These are phyloP conservation scores for Heliopora coerulea DNA, from an alignment of 92 coral and sea anemone species.

Conservation along the genomic window DNA sequence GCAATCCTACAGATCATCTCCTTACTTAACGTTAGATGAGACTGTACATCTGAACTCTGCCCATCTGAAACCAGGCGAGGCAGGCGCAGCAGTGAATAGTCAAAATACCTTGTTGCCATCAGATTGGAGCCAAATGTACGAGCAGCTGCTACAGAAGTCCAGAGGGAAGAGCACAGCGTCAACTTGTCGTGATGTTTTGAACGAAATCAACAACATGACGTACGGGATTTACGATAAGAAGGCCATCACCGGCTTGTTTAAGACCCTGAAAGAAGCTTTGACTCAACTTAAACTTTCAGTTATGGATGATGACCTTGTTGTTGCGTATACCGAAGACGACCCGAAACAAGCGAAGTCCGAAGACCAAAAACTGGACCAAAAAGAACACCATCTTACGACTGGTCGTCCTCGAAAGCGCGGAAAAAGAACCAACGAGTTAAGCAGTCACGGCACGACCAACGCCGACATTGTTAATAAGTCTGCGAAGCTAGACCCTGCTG, in stretches of 20 bases:
- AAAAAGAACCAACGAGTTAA: neutral
- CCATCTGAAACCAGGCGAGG: neutral
- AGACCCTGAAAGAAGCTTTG: conserved; percentile 7
- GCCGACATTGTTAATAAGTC: neutral
- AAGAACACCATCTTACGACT: neutral
- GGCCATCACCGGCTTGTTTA: neutral
- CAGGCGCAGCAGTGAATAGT: neutral
- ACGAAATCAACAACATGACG: conserved; percentile 16
- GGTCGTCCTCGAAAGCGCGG: neutral
- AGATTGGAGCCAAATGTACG: neutral
- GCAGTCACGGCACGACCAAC: neutral
- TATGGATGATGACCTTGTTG: conserved; percentile 14
- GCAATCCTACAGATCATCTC: neutral
- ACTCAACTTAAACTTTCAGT: neutral
- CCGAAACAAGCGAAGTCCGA: neutral
- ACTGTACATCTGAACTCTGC: neutral
- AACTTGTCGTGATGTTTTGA: conserved; percentile 31
- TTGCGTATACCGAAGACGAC: conserved; percentile 1
- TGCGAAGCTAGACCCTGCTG: neutral
- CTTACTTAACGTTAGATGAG: conserved; percentile 20
- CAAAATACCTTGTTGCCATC: neutral
- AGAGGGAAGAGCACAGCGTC: conserved; percentile 1
- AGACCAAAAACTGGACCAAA: neutral
- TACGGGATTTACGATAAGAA: conserved; percentile 16
- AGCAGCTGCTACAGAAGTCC: neutral